phyloP scores from a whole-genome alignment of 1,140 invertebrate genomes.

The Drosophila novamexicana region DNA sequence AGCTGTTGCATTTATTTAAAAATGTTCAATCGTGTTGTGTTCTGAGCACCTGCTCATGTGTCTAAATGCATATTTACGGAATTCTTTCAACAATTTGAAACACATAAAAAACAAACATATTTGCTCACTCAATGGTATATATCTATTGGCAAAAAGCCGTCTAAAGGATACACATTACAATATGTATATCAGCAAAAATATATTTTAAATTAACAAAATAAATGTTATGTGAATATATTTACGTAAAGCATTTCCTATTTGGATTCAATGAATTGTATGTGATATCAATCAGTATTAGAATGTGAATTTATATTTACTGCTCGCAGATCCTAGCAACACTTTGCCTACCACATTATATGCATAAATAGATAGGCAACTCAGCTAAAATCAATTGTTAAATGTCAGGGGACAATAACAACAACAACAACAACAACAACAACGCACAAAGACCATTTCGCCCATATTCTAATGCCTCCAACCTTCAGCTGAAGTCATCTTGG shows the following conservation, averaged over 20 bases:
- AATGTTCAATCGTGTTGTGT: too few species aligned
- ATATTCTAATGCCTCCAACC: constrained; percentile 5
- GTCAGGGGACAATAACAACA: constrained; percentile 28
- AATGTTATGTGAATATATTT: background rate
- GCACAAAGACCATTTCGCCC: constrained; percentile 5
- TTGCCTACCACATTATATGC: background rate
- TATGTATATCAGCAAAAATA: background rate
- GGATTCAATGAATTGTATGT: background rate
- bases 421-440: background rate
- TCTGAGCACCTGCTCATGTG: too few species aligned
- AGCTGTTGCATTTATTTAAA: too few species aligned
- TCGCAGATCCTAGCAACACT: background rate
- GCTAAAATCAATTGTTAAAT: constrained; percentile 67
- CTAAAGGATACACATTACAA: too few species aligned
- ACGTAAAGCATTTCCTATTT: background rate
- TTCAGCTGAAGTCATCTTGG: constrained; percentile 17
- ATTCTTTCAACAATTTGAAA: too few species aligned
- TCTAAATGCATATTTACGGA: too few species aligned
- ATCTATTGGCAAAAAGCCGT: too few species aligned
- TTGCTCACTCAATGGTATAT: too few species aligned
- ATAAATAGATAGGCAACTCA: constrained; percentile 28
- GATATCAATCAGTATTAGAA: constrained; percentile 27
- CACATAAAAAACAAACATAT: too few species aligned
- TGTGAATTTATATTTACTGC: constrained; percentile 8
- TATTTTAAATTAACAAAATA: too few species aligned